Conservation (phyloP, 37 sponge, comb jelly and placozoan species). For the Oscarella lobularis region DNA sequence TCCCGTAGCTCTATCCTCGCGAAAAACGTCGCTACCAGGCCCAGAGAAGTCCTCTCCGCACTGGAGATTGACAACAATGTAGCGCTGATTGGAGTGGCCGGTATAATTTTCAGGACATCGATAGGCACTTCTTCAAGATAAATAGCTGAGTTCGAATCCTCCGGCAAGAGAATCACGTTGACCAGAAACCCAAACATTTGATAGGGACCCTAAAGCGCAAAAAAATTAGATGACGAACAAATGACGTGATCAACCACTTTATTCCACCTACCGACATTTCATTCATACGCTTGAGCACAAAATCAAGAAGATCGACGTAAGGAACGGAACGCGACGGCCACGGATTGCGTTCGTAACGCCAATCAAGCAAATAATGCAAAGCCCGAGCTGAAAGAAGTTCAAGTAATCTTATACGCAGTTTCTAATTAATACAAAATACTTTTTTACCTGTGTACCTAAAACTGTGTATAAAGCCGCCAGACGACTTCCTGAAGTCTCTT, state of each 20-base stretch:
- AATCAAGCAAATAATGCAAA: conserved; percentile 60
- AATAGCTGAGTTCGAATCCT: conserved; percentile 17
- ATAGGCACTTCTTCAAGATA: conserved; percentile 83
- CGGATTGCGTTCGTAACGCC: conserved; percentile 49
- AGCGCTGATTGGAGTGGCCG: conserved; percentile 29
- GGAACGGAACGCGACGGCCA: conserved; percentile 72
- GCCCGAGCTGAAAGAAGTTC: too few relatives aligned
- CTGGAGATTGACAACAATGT: conserved; percentile 61
- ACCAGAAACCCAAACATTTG: conserved; percentile 82
- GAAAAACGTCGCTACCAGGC: conserved; percentile 71
- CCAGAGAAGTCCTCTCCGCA: conserved; percentile 69
- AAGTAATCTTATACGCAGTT: too few relatives aligned
- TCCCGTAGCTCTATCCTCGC: conserved; percentile 51
- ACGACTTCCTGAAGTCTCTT: conserved; percentile 67
- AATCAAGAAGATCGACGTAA: conserved; percentile 24
- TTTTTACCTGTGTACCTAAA: conserved; percentile 82
- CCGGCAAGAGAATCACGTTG: conserved; percentile 40
- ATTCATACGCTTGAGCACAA: conserved; percentile 69
- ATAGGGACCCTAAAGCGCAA: conserved; percentile 80
- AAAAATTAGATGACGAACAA: too few relatives aligned
- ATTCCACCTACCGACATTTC: conserved; percentile 88
- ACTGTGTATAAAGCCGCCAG: conserved; percentile 98
- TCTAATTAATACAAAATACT: too few relatives aligned
- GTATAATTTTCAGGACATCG: conserved; percentile 38
- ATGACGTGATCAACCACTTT: too few relatives aligned